Percentiles rank a stretch among this genome's conserved stretches.
These are phyloP conservation scores for Lacerta viridis DNA, from an alignment of 2,797 vertebrate species.

Conservation along the genomic window DNA sequence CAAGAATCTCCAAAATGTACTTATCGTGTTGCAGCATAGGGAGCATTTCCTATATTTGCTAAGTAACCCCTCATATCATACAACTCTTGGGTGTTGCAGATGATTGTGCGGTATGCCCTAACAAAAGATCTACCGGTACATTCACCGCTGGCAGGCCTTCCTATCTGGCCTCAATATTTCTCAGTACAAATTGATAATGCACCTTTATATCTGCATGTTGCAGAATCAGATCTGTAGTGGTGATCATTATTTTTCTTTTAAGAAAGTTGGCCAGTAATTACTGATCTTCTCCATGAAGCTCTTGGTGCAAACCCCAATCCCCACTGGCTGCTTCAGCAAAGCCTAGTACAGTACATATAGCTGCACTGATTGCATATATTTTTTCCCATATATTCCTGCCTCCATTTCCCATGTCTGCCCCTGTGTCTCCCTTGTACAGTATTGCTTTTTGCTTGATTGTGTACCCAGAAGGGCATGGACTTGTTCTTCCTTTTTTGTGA, in stretches of 20 bases:
- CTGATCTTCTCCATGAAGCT: not conserved
- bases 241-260: not conserved
- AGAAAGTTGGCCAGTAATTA: not conserved
- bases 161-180: not conserved
- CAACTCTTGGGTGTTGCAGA: not conserved
- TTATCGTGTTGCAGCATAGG: not conserved
- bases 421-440: conserved; percentile 31
- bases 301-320: not conserved
- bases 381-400: too few species aligned
- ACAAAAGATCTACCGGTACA: too few species aligned
- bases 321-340: not conserved
- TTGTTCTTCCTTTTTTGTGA: not conserved
- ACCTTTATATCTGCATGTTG: not conserved
- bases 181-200: not conserved
- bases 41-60: not conserved
- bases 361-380: not conserved
- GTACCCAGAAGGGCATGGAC: not conserved
- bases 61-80: not conserved
- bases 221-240: not conserved
- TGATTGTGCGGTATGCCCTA: not conserved
- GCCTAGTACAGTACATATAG: not conserved
- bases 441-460: not conserved
- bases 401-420: not conserved
- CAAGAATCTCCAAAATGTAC: not conserved
- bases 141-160: not conserved